Conservation (phyloP, 2,113 vertebrate species). For the Acanthisitta chloris region DNA sequence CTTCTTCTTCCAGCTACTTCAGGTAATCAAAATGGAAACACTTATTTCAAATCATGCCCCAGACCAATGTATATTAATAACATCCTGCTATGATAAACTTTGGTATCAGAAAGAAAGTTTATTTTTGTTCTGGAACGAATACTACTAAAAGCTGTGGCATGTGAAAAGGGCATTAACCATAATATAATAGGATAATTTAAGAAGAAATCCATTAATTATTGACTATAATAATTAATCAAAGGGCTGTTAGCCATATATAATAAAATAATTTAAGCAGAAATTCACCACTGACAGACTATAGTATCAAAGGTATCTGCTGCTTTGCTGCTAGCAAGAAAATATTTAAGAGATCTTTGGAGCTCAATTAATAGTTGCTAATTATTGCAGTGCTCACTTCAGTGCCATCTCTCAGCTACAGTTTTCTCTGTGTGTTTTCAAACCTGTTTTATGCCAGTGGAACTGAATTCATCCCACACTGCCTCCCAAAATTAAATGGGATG, state of each 20-base stretch:
- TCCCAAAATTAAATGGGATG: not conserved
- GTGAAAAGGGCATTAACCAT: not conserved
- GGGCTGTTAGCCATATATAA: not conserved
- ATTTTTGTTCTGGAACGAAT: not conserved
- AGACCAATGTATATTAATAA: not conserved
- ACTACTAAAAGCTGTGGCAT: not conserved
- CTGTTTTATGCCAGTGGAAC: not conserved
- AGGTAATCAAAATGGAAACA: not conserved
- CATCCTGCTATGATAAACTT: not conserved
- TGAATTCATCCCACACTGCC: not conserved
- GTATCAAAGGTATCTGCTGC: rapidly evolving
- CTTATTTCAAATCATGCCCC: not conserved
- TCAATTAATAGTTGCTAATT: not conserved
- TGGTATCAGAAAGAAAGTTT: not conserved
- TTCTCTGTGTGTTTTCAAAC: not conserved
- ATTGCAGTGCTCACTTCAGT: not conserved
- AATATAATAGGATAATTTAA: not conserved
- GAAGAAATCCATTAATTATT: no score
- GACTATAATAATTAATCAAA: no score
- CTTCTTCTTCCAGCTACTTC: not conserved
- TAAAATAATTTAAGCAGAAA: not conserved
- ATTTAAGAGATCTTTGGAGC: not conserved
- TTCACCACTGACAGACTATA: not conserved
- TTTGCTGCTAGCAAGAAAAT: not conserved
- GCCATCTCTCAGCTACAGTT: not conserved